A percentile compares a stretch with the other conserved stretches of the same genome.
These are phyloP conservation scores for Agrenia bidenticulata DNA, from an alignment of 2,888 invertebrate species.

Conservation along the genomic window DNA sequence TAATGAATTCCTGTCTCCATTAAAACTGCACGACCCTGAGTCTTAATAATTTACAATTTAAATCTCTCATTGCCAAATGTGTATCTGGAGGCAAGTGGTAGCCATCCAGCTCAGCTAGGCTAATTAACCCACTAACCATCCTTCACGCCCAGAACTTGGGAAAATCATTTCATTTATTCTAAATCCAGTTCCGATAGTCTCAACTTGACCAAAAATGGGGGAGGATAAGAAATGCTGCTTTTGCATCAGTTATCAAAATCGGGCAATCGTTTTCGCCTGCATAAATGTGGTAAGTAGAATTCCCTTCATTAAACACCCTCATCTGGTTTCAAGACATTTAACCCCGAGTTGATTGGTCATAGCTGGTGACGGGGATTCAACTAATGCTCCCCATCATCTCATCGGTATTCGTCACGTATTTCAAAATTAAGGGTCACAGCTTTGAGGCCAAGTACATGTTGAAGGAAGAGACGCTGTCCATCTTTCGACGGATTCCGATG, in stretches of 20 bases:
- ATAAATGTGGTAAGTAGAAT: slow-evolving; percentile 5
- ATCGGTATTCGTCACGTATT: neutral
- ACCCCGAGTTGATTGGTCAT: neutral
- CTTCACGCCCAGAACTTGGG: too few relatives aligned
- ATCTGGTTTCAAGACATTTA: too few relatives aligned
- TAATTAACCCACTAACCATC: too few relatives aligned
- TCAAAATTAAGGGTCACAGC: neutral
- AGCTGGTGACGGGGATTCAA: slow-evolving; percentile 3
- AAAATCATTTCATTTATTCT: too few relatives aligned
- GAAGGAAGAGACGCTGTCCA: slow-evolving; percentile 7
- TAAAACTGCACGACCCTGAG: too few relatives aligned
- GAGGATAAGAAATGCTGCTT: neutral
- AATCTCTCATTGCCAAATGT: too few relatives aligned
- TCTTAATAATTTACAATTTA: too few relatives aligned
- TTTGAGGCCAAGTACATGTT: slow-evolving; percentile 5
- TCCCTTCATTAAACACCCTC: too few relatives aligned
- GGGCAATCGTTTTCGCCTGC: neutral
- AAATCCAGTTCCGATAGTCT: neutral
- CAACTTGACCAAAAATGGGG: slow-evolving; percentile 2
- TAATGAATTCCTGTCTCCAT: too few relatives aligned
- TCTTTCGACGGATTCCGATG: slow-evolving; percentile 5
- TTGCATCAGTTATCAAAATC: slow-evolving; percentile 6
- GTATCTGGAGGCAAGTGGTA: too few relatives aligned
- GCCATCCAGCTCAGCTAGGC: neutral
- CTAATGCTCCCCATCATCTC: slow-evolving; percentile 1